These are phyloP conservation scores for Pangasius mekongensis DNA, from an alignment of 2,797 vertebrate genomes.

Conservation along the genomic window DNA sequence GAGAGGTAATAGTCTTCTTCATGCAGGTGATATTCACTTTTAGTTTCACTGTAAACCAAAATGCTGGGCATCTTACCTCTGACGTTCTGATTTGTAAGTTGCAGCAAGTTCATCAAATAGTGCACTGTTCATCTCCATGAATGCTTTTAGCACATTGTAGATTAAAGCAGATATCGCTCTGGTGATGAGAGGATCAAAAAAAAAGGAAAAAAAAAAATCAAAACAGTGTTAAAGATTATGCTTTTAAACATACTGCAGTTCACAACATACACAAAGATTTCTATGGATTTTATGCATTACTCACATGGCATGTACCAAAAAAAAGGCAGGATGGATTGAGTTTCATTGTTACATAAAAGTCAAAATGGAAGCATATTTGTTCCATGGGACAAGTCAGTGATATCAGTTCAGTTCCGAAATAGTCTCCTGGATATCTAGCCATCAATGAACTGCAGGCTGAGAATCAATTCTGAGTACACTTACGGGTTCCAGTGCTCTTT, in stretches of 20 bases:
- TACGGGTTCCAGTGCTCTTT: slow-evolving; percentile 99
- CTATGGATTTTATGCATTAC: not conserved
- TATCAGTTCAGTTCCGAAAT: not conserved
- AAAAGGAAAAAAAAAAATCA: not conserved
- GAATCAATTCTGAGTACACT: slow-evolving; percentile 62
- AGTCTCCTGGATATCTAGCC: not conserved
- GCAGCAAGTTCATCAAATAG: slow-evolving; percentile 99
- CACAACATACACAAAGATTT: not conserved
- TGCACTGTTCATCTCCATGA: slow-evolving; percentile 99
- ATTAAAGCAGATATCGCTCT: slow-evolving; percentile 98
- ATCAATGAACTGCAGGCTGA: not conserved
- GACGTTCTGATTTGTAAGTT: slow-evolving; percentile 99
- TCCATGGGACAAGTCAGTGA: not conserved
- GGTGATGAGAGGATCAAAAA: slow-evolving; percentile 33
- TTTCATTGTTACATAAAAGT: not conserved
- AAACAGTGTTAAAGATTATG: not conserved
- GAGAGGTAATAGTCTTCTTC: not conserved
- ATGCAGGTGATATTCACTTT: not conserved
- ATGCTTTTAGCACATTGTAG: slow-evolving; percentile 98
- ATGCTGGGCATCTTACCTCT: slow-evolving; percentile 83
- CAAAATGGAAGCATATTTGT: not conserved
- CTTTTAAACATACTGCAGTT: not conserved
- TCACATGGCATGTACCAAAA: not conserved
- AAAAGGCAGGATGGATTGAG: not conserved
- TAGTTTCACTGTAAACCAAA: not conserved